phyloP scores from a whole-genome alignment of 1,140 invertebrate genomes.

The Aethina tumida region DNA sequence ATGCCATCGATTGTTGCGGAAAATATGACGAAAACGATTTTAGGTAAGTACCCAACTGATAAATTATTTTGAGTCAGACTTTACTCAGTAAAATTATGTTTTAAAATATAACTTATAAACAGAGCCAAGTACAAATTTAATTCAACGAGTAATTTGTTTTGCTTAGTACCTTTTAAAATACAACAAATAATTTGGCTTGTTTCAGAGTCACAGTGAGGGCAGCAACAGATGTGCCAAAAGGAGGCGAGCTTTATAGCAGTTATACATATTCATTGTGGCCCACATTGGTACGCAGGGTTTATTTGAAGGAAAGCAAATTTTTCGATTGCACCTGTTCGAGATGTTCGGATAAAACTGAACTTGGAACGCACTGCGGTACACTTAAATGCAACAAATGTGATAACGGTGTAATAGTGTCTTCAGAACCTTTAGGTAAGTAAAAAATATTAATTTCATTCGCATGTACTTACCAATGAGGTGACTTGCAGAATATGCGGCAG shows the following conservation, averaged over 20 bases:
- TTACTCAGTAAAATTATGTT: background rate
- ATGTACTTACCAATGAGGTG: background rate
- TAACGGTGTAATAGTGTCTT: constrained; percentile 54
- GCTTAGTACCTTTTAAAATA: background rate
- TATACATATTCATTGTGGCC: constrained; percentile 71
- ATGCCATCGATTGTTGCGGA: constrained; percentile 47
- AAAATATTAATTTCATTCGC: background rate
- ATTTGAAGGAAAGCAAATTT: constrained; percentile 63
- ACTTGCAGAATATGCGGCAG: constrained; percentile 43
- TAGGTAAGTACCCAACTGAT: constrained; percentile 16
- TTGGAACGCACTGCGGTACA: constrained; percentile 64
- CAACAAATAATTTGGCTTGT: constrained; percentile 4
- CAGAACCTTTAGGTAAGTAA: constrained; percentile 53
- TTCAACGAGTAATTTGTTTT: background rate
- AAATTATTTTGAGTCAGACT: background rate
- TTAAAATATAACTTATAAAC: background rate
- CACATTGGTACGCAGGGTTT: constrained; percentile 57
- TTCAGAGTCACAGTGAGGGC: constrained; percentile 58
- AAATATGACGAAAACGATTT: constrained; percentile 44
- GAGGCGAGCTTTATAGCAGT: constrained; percentile 54
- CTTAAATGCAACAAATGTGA: constrained; percentile 67
- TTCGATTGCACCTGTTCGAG: constrained; percentile 63
- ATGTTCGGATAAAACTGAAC: constrained; percentile 64
- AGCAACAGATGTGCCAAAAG: constrained; percentile 50
- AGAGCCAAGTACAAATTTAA: background rate